A percentile compares a stretch with the other conserved stretches of the same genome.
phyloP scores from a whole-genome alignment of 2,888 invertebrate genomes.

The Tromatobia lineatoria region DNA sequence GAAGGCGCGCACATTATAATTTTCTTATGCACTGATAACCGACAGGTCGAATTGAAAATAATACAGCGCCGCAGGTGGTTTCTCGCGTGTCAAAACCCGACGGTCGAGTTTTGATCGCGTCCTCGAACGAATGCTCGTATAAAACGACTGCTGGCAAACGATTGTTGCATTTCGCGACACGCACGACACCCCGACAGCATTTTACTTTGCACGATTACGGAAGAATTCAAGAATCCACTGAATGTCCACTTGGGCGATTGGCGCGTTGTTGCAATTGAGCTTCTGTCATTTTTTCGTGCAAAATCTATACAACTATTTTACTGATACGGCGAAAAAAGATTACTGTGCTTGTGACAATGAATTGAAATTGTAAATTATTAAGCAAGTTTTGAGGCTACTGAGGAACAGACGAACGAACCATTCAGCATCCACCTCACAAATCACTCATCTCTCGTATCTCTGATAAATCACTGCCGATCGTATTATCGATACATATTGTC shows the following conservation, averaged over 20 bases:
- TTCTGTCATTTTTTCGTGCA: slow-evolving; percentile 30
- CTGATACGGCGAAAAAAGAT: not conserved
- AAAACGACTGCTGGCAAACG: not conserved
- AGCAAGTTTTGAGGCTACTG: slow-evolving; percentile 53
- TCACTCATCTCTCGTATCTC: slow-evolving; percentile 52
- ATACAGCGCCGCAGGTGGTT: not conserved
- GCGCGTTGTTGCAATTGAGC: slow-evolving; percentile 28
- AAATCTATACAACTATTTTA: not conserved
- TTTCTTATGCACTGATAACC: not conserved
- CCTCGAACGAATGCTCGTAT: not conserved
- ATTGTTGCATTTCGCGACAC: slow-evolving; percentile 40
- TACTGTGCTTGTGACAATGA: not conserved
- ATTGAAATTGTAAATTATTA: slow-evolving; percentile 3
- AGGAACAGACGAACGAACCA: slow-evolving; percentile 43
- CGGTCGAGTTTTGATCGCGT: slow-evolving; percentile 15
- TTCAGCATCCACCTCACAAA: slow-evolving; percentile 50
- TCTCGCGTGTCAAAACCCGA: slow-evolving; percentile 33
- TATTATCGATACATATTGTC: slow-evolving; percentile 67
- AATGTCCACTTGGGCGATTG: slow-evolving; percentile 22
- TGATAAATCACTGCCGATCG: slow-evolving; percentile 64
- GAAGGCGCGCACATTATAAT: not conserved
- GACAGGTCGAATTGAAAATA: slow-evolving; percentile 11
- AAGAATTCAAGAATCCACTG: slow-evolving; percentile 15
- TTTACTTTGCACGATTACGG: slow-evolving; percentile 35
- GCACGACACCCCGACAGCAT: slow-evolving; percentile 41